Base-by-base conservation (phyloP, 2,888 invertebrate species). In the Chirona hameri region DNA sequence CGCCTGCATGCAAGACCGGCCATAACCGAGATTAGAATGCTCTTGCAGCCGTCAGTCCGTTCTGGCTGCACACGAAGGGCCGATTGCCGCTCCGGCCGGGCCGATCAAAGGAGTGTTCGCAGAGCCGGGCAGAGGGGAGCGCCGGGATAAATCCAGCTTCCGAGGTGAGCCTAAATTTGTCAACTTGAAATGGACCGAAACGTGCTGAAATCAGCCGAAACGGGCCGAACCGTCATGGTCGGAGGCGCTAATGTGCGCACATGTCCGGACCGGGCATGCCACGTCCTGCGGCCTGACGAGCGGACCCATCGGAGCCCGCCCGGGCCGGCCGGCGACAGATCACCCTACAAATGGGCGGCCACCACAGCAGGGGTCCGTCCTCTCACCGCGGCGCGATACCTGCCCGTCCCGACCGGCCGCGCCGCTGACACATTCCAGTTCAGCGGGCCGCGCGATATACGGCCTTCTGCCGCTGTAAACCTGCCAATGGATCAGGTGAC, bases 1-100 rank as follows among this genome's bases (percentile, higher is more conserved):
- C 65, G 65, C n/a, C 57, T 65, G 69, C 69, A 69, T 69, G 69
- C 69, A 69, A 29, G 29, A 29, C 10, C 69, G 15, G 31, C 31
- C 69, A 69, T 69, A 69, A 69, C 69, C 69, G 31, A 69, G 29
- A 69, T 69, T 69, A 69, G 31, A 69, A 69, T 18, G 69, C 69
- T 18, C 14, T 15, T 69, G 69, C 69, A 69, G 69, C 29, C 69
- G 69, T 2, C 69, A 31, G 29, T 9, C 69, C 12, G 69, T 29
- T 31, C 29, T 15, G 15, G 18, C 69, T 29, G 69, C 69, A 69
- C 69, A 69, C 69, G 69, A 69, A 69, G 69, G 69, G 69, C 27
- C 31, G 18, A 31, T 31, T 69, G 52, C 29, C 31, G 69, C 29
- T 1, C 15, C 29, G 29, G 14, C 4, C 69, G 12, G 27, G 15